Evolutionary conservation across 2,888 invertebrate genomes (phyloP), one percentile per base, ranked within the genome.

Genomic region (Pseudococcus longispinus): DNA sequence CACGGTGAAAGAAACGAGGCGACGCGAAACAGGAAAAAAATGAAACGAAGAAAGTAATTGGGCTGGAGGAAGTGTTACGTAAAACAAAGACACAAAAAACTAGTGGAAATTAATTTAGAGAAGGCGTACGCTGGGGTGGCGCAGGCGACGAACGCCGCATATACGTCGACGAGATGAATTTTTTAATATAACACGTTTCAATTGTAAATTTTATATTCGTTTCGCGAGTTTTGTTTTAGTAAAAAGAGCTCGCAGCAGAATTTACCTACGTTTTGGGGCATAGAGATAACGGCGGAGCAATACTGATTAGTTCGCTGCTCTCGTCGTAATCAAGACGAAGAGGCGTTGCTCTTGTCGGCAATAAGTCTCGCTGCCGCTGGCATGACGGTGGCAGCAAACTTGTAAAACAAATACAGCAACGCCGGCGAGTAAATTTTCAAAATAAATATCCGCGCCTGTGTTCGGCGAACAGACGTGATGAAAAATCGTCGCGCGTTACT

Each of bases 111-210:
- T 65, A 51, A 51, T 51, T 51, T 51, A 51, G 18, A 51, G 15
- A n/a, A 51, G n/a, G 18, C 13, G 13, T 0, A 6, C 8, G 51
- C 18, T 44, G 13, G 51, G 2, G n/a, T n/a, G n/a, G n/a, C n/a
- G n/a, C n/a, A n/a, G 51, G 15, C 6, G 51, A n/a, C 15, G 4
- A 51, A 51, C n/a, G n/a, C 51, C 51, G 51, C 51, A n/a, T 46
- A 60, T 65, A 65, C 65, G 11, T 65, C 65, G 23, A 65, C 65
- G 65, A 65, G 26, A 65, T 26, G 23, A 65, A 26, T 26, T 65
- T 65, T 65, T 65, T 65, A 65, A 65, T 65, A 26, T 65, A 26
- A 65, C 51, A n/a, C 65, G 65, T 11, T 65, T 65, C 65, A 65
- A 26, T 65, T 65, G 6, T 6, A 65, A 65, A 65, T 65, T 65